phyloP scores from a whole-genome alignment of 2,888 invertebrate genomes.

The Trichogramma evanescens region DNA sequence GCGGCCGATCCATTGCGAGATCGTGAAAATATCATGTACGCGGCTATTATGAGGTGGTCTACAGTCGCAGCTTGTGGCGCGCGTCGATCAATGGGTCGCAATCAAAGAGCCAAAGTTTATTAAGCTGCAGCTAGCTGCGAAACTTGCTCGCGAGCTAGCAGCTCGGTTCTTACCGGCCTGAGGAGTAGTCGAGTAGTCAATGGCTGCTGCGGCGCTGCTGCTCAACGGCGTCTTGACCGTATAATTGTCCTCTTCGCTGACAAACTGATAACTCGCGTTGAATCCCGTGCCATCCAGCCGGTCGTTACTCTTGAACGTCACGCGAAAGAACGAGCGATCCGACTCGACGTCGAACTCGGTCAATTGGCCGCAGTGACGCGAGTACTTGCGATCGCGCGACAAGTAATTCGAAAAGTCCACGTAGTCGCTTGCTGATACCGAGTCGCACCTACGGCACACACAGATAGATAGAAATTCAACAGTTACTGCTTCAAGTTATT shows the following conservation, averaged over 20 bases:
- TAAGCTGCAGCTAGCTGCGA: no score
- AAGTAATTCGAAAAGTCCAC: slow-evolving; percentile 94
- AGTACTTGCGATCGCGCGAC: slow-evolving; percentile 81
- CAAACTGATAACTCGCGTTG: slow-evolving; percentile 83
- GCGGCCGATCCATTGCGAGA: no score
- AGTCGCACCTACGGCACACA: slow-evolving; percentile 71
- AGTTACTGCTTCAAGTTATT: no score
- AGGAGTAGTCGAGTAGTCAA: no score
- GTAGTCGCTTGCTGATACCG: slow-evolving; percentile 86
- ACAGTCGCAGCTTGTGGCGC: no score
- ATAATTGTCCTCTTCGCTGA: slow-evolving; percentile 60
- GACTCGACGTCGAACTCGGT: slow-evolving; percentile 77
- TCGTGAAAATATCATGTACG: no score
- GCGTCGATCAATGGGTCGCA: no score
- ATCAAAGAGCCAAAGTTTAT: no score
- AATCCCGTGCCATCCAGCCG: slow-evolving; percentile 91
- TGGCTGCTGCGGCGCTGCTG: slow-evolving; percentile 23
- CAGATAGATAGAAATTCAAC: background rate
- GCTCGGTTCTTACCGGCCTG: no score
- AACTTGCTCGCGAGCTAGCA: no score
- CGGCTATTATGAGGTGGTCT: no score
- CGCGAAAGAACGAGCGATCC: slow-evolving; percentile 87
- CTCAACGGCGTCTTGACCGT: slow-evolving; percentile 47
- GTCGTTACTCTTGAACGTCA: slow-evolving; percentile 90
- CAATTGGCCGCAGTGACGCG: slow-evolving; percentile 80